Evolutionary conservation across 2,113 vertebrate genomes (phyloP), one percentile per base, ranked within the genome.

Genomic region (Acrocephalus arundinaceus): DNA sequence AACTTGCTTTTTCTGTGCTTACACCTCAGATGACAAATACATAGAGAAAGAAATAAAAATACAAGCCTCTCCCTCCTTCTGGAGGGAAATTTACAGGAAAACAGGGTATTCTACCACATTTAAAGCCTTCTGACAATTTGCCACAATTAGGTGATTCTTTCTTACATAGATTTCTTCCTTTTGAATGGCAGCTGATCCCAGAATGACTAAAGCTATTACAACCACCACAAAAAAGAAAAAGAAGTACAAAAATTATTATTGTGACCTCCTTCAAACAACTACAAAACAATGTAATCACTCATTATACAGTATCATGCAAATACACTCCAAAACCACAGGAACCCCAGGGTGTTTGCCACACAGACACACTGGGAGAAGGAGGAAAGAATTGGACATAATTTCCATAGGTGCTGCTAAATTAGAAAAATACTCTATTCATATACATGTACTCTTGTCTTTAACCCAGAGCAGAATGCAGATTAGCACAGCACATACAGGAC

Each of bases 291-390:
- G 35, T 52, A 95, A 90, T 94, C 48, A 0, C 72, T 91, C 59
- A 87, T 87, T 85, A 91, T 67, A 67, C 48, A 80, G 22, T 85
- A 71, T 58, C 85, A 91, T 80, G 75, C 67, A 94, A 93, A 96
- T 70, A 63, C 22, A 90, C 31, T 91, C 87, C 33, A 65, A 85
- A 96, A 88, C 59, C 88, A 54, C 92, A 94, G 63, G 30, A 94
- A 93, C 59, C 71, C 65, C 48, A 71, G 90, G 79, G 85, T 85
- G 48, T 96, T 94, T 91, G 78, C 82, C 78, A 94, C 82, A 95
- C 55, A 94, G 63, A 63, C 59, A 73, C 45, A 91, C 59, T 23
- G n/a, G 84, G 39, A 80, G 54, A 81, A 79, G 59, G 78, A 96
- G 81, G 39, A 85, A 96, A 85, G 63, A 79, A 82, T 41, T 68